phyloP scores from a whole-genome alignment of 2,888 invertebrate species.

The Andrena camellia region DNA sequence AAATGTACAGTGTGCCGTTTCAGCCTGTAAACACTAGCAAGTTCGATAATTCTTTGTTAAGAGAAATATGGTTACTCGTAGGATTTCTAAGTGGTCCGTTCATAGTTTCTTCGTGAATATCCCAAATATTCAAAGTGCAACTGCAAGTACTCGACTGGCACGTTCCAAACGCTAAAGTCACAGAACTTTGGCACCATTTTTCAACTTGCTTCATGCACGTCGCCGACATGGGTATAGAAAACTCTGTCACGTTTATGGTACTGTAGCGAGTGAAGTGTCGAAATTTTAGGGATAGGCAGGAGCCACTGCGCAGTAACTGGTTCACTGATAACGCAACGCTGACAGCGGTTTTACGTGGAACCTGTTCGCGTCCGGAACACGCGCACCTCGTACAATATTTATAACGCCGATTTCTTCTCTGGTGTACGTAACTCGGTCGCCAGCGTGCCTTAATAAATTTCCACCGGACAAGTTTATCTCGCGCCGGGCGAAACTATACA shows the following conservation, averaged over 20 bases:
- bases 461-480: slow-evolving; percentile 48
- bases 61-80: too few relatives aligned
- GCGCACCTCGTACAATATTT: slow-evolving; percentile 49
- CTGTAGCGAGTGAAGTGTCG: slow-evolving; percentile 20
- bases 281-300: slow-evolving; percentile 45
- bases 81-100: background rate
- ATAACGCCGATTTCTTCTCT: slow-evolving; percentile 53
- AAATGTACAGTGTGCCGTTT: too few relatives aligned
- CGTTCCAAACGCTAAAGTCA: too few relatives aligned
- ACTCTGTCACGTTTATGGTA: slow-evolving; percentile 15
- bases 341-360: slow-evolving; percentile 29
- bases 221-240: slow-evolving; percentile 17
- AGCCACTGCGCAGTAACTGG: slow-evolving; percentile 32
- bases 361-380: slow-evolving; percentile 42
- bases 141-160: background rate
- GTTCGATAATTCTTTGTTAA: too few relatives aligned
- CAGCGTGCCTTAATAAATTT: slow-evolving; percentile 45
- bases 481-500: slow-evolving; percentile 27
- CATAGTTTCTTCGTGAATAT: background rate
- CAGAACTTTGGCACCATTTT: background rate
- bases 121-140: too few relatives aligned
- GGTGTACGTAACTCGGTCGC: slow-evolving; percentile 19
- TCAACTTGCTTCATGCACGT: background rate
- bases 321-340: slow-evolving; percentile 53
- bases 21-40: too few relatives aligned